These are phyloP conservation scores for Zaprionus inermis DNA, from an alignment of 1,140 invertebrate species.

Conservation along the genomic window DNA sequence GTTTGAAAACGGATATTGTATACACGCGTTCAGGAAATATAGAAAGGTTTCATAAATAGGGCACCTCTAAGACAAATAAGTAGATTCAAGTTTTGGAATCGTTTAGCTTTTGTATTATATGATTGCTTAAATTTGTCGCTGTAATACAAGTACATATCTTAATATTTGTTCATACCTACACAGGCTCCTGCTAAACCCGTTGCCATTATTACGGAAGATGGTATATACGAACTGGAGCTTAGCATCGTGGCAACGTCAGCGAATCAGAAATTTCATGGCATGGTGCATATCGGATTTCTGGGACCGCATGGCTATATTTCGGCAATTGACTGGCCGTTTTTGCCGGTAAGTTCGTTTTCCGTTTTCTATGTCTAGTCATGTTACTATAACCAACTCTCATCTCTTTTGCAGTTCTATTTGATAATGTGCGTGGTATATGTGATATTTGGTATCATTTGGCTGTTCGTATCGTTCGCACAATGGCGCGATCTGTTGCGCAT, in stretches of 20 bases:
- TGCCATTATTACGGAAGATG: slow-evolving; percentile 85
- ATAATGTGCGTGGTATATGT: slow-evolving; percentile 95
- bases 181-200: slow-evolving; percentile 81
- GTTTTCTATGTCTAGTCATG: slow-evolving; percentile 3
- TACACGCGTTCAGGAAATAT: background rate
- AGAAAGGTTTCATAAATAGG: no score
- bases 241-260: slow-evolving; percentile 61
- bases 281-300: slow-evolving; percentile 88
- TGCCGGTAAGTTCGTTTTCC: slow-evolving; percentile 86
- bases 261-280: slow-evolving; percentile 83
- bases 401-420: slow-evolving; percentile 91
- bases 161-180: slow-evolving; percentile 3
- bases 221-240: slow-evolving; percentile 86
- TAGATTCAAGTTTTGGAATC: background rate
- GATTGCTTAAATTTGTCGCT: no score
- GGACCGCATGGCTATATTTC: slow-evolving; percentile 89
- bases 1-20: background rate
- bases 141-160: background rate
- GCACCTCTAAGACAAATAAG: background rate
- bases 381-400: slow-evolving; percentile 4
- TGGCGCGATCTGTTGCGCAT: slow-evolving; percentile 96
- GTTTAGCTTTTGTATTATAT: background rate
- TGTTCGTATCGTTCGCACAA: slow-evolving; percentile 92
- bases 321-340: slow-evolving; percentile 89
- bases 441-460: slow-evolving; percentile 92